Evolutionary conservation across 2,113 vertebrate species (phyloP).

Genomic region (Ceyx margarethae): DNA sequence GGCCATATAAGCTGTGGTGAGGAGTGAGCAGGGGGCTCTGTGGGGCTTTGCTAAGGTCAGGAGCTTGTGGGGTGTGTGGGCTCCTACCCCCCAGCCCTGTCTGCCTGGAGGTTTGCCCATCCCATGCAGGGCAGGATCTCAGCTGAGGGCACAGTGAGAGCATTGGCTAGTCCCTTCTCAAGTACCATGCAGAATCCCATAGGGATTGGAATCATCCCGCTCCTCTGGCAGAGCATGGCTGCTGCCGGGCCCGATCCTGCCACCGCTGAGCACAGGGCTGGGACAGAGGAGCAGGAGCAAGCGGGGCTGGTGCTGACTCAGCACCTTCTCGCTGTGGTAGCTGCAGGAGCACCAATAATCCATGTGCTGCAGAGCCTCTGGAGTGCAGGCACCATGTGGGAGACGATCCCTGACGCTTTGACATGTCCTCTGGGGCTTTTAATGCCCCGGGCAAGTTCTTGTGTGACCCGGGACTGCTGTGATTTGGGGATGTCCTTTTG

Average conservation of each 20-base stretch:
- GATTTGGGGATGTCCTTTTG: neutral
- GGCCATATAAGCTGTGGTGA: rapidly evolving
- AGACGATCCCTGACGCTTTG: neutral
- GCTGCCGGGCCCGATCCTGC: neutral
- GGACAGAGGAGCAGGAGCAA: neutral
- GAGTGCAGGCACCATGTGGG: rapidly evolving
- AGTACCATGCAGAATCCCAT: neutral
- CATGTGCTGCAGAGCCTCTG: rapidly evolving
- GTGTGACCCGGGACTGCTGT: rapidly evolving
- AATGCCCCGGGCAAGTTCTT: neutral
- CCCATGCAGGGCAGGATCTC: neutral
- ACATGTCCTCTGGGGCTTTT: neutral
- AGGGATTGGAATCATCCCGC: neutral
- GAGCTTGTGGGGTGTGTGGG: neutral
- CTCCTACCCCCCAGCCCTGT: neutral
- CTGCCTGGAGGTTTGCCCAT: too few species aligned
- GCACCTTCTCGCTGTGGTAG: neutral
- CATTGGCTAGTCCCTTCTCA: neutral
- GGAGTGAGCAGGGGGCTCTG: neutral
- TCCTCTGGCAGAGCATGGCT: neutral
- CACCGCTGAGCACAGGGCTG: neutral
- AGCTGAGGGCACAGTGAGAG: neutral
- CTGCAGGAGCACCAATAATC: neutral
- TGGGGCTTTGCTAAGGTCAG: rapidly evolving
- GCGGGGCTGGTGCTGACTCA: neutral